Percentiles rank a stretch among this genome's conserved stretches.
These are phyloP conservation scores for Drosophila pegasa DNA, from an alignment of 2,888 invertebrate genomes.

Conservation along the genomic window DNA sequence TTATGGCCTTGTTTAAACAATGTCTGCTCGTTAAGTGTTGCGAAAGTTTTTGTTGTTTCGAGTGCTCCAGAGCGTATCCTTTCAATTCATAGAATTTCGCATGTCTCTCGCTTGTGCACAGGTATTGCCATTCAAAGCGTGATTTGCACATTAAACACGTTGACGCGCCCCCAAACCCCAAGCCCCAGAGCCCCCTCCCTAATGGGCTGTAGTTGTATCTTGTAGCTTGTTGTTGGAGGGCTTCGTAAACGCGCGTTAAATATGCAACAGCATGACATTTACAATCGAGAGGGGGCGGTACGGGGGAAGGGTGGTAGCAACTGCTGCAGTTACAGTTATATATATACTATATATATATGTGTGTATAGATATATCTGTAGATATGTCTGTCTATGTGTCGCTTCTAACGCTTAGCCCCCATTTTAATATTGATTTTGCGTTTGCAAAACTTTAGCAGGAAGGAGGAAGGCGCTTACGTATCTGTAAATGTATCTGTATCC, in stretches of 20 bases:
- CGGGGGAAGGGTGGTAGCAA: background rate
- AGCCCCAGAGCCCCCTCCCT: background rate
- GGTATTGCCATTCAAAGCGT: constrained; percentile 39
- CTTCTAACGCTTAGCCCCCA: constrained; percentile 22
- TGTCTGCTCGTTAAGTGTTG: background rate
- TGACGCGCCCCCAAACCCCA: background rate
- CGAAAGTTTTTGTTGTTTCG: background rate
- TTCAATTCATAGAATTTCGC: constrained; percentile 17
- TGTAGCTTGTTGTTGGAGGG: constrained; percentile 54
- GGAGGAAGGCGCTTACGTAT: constrained; percentile 55
- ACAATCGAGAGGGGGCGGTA: constrained; percentile 15
- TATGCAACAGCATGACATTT: constrained; percentile 75
- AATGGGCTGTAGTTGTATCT: constrained; percentile 30
- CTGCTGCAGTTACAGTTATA: constrained; percentile 33
- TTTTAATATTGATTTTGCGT: constrained; percentile 65
- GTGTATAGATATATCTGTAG: background rate
- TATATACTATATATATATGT: background rate
- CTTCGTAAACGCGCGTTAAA: constrained; percentile 71
- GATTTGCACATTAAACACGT: constrained; percentile 44
- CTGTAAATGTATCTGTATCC: constrained; percentile 24
- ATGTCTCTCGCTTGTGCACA: constrained; percentile 14
- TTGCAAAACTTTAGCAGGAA: constrained; percentile 48
- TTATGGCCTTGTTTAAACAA: background rate
- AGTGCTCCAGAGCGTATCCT: constrained; percentile 3
- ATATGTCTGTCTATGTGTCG: too few species aligned